Evolutionary conservation across 2,888 invertebrate species (phyloP), one percentile per base, ranked within the genome.

Genomic region (Eupeodes latifasciatus): DNA sequence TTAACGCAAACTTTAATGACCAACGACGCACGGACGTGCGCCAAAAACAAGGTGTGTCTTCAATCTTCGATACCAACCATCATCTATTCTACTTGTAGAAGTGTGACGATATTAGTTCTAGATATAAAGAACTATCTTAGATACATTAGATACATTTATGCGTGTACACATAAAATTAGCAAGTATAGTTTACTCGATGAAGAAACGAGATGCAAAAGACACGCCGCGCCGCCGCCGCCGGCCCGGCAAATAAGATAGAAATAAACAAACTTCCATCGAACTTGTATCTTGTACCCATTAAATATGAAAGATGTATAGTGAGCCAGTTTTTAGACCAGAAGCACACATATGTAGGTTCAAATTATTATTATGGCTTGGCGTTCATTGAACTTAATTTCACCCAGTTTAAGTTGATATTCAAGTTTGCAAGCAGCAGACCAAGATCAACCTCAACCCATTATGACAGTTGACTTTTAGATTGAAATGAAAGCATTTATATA

Each of bases 341-440:
- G 27, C 14, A 59, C 34, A 14, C 49, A 12, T 5, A 57, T n/a
- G 2, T 5, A 57, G 27, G 1, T 59, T 59, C 14, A 59, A 36
- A 14, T 14, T 59, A 27, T 66, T 44, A 62, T 16, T 44, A 40
- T 40, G 66, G 12, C 36, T 16, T 47, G 27, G 47, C 66, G 66
- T 34, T 67, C 51, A 51, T 36, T 67, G 67, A 67, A 67, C 67
- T 67, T 67, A 10, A 51, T 16, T 51, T 67, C 51, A 36, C 67
- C 6, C 51, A 51, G 11, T 51, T n/a, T 11, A 67, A 51, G n/a
- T 67, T 67, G 66, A 66, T 47, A 66, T 47, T 66, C 49, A 11
- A n/a, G 27, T 67, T 67, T 51, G 34, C 4, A 5, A 40, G 40
- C 40, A 27, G 27, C 27, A 27, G 2, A 27, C 27, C 27, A 27